phyloP scores from a whole-genome alignment of 2,113 vertebrate genomes.

The Orthonyx spaldingii region DNA sequence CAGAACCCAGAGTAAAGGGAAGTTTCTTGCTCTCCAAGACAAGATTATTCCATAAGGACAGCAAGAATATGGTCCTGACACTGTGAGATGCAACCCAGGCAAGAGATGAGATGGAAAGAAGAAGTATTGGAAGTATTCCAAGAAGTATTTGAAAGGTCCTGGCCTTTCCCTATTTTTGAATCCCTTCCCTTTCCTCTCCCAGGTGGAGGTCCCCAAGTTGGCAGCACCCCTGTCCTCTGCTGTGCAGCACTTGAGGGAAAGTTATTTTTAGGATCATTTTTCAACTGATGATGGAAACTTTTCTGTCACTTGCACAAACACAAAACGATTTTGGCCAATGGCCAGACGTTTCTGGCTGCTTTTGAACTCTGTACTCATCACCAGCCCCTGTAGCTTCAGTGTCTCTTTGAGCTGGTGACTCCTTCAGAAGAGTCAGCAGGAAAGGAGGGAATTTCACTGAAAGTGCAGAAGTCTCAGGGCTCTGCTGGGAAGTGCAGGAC shows the following conservation, averaged over 20 bases:
- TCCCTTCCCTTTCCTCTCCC: neutral
- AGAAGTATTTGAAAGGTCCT: neutral
- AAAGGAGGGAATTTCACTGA: neutral
- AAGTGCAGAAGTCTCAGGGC: neutral
- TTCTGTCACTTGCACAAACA: neutral
- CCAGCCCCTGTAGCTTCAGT: neutral
- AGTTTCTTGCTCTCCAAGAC: too few species aligned
- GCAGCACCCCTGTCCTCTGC: neutral
- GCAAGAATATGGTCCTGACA: neutral
- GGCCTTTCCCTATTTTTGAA: neutral
- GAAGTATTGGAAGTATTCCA: neutral
- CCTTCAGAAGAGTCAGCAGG: neutral
- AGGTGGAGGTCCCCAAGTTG: neutral
- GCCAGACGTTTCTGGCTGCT: neutral
- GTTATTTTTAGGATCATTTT: constrained; percentile 27
- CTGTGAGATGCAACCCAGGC: neutral
- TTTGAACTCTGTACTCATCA: neutral
- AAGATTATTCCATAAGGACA: neutral
- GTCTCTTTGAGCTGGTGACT: neutral
- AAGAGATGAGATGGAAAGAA: neutral
- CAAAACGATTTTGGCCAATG: neutral
- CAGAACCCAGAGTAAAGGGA: neutral
- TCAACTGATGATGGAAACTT: constrained; percentile 28
- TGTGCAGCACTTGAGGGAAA: neutral
- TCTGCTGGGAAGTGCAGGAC: neutral